A percentile compares a stretch with the other conserved stretches of the same genome.
Conservation (phyloP, 2,888 invertebrate species). For the Meandrusa payeni region DNA sequence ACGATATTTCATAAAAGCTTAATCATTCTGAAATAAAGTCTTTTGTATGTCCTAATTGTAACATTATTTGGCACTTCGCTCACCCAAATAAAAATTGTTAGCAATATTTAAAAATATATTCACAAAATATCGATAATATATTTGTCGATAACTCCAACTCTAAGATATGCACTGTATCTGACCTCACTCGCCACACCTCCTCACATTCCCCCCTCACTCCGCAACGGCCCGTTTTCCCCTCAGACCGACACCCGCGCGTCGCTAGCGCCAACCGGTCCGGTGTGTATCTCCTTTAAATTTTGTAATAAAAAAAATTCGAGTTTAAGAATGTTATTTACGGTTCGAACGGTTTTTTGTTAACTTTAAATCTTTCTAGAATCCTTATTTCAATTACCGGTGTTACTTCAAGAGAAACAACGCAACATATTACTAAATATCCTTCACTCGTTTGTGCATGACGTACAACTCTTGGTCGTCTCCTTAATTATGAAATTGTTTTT, state of each 20-base stretch:
- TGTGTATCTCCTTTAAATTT: constrained; percentile 30
- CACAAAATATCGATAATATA: constrained; percentile 25
- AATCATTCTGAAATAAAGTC: too few species aligned
- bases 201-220: constrained; percentile 26
- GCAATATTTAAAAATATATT: not conserved
- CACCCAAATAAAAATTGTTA: too few species aligned
- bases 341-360: constrained; percentile 7
- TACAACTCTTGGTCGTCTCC: too few species aligned
- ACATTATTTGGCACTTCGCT: too few species aligned
- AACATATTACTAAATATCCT: not conserved
- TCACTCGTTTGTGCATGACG: too few species aligned
- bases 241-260: constrained; percentile 41
- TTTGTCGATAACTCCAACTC: constrained; percentile 24
- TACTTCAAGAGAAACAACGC: not conserved
- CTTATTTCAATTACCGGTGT: constrained; percentile 4
- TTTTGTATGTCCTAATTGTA: too few species aligned
- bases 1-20: too few species aligned
- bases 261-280: constrained; percentile 58
- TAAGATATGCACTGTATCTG: constrained; percentile 54
- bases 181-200: constrained; percentile 55
- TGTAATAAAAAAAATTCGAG: constrained; percentile 15
- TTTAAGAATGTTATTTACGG: constrained; percentile 13
- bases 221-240: constrained; percentile 30
- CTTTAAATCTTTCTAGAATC: constrained; percentile 5
- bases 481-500: too few species aligned